Conservation (phyloP, 2,113 vertebrate species). For the Psilopogon haemacephalus region DNA sequence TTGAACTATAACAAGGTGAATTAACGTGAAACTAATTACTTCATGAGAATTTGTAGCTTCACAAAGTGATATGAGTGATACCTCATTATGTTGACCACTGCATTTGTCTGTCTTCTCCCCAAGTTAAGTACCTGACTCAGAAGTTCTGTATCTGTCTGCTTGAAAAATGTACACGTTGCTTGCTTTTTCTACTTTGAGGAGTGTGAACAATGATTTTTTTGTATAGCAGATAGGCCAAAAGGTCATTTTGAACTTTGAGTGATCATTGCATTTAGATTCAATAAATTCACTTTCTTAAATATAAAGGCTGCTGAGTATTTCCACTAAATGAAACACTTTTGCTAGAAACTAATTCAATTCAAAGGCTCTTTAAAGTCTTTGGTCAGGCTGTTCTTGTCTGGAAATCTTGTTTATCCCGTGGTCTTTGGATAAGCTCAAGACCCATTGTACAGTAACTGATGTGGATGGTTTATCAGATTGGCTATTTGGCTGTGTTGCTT, state of each 20-base stretch:
- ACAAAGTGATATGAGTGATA: background rate
- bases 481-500: background rate
- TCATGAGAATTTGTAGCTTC: background rate
- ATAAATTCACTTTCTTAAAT: background rate
- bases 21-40: background rate
- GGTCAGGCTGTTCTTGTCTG: background rate
- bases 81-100: background rate
- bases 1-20: background rate
- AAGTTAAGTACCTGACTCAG: background rate
- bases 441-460: background rate
- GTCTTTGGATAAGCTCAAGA: constrained; percentile 5
- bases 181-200: background rate
- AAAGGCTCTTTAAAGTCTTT: background rate
- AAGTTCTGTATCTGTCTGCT: background rate
- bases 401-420: background rate
- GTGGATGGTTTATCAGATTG: background rate
- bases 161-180: rapidly evolving
- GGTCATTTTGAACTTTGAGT: background rate
- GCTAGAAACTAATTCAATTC: background rate
- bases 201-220: background rate
- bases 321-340: background rate
- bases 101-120: background rate
- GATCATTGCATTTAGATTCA: background rate
- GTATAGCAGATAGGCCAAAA: background rate
- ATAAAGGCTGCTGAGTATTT: constrained; percentile 1